Percentiles rank a stretch among this genome's conserved stretches.
Conservation (phyloP, 2,113 vertebrate genomes). For the Melanocharis versteri region DNA sequence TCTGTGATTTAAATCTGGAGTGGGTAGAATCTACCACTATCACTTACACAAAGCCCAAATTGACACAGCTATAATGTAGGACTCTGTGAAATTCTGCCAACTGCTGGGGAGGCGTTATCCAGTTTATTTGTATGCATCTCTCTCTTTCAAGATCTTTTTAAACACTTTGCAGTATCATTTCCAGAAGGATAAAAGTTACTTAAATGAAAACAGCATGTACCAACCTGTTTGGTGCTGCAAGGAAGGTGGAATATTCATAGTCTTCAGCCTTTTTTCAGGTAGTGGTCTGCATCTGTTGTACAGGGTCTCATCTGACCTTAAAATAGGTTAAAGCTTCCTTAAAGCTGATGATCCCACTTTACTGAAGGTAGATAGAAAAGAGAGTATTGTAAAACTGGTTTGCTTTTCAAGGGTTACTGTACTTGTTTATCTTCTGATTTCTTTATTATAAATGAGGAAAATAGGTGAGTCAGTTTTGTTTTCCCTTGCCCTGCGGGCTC, state of each 20-base stretch:
- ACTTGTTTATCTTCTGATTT: background rate
- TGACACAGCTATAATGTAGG: background rate
- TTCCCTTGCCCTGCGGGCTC: background rate
- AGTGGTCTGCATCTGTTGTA: background rate
- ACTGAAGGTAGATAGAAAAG: background rate
- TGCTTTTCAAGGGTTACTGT: background rate
- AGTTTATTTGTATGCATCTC: constrained; percentile 12
- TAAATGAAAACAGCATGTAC: background rate
- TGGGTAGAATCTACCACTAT: background rate
- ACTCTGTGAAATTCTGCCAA: constrained; percentile 31
- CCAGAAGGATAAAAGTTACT: background rate
- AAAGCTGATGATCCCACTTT: background rate
- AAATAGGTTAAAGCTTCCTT: background rate
- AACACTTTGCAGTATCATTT: constrained; percentile 6
- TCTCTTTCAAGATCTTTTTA: constrained; percentile 13
- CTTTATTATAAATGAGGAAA: background rate
- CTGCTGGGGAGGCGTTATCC: constrained; percentile 1
- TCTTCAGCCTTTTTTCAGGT: background rate
- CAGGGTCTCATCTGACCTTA: background rate
- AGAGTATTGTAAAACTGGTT: background rate
- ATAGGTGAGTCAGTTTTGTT: background rate
- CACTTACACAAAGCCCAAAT: background rate
- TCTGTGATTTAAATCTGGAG: background rate
- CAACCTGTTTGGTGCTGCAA: background rate
- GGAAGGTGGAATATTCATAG: background rate